Percentiles rank a stretch among this genome's conserved stretches.
Evolutionary conservation across 2,113 vertebrate species (phyloP).

Genomic region (Ibidorhyncha struthersii): DNA sequence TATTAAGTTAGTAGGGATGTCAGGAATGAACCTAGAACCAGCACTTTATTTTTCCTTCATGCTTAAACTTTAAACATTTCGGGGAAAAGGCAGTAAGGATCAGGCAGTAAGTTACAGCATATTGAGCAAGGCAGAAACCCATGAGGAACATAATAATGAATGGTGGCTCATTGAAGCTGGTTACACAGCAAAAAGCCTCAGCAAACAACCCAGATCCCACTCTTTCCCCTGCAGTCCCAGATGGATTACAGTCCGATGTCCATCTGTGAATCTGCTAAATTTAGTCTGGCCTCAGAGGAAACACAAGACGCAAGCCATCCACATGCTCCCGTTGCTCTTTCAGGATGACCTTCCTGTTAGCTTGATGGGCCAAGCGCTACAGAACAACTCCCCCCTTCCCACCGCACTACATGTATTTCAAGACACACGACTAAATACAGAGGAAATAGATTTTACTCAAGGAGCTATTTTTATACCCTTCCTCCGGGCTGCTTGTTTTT

Average conservation of each 20-base stretch:
- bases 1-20: background rate
- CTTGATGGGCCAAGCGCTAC: background rate
- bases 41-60: background rate
- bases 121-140: background rate
- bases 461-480: conserved; percentile 16
- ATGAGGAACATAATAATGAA: background rate
- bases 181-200: background rate
- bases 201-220: background rate
- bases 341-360: conserved; percentile 37
- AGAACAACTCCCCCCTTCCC: background rate
- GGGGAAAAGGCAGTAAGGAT: background rate
- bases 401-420: background rate
- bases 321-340: background rate
- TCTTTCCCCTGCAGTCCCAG: background rate
- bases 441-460: conserved; percentile 5
- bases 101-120: background rate
- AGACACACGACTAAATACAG: background rate
- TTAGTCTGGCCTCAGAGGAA: conserved; percentile 51
- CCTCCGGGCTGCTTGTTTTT: background rate
- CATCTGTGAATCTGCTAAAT: conserved; percentile 56
- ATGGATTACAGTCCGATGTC: background rate
- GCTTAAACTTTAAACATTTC: background rate
- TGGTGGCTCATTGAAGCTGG: background rate
- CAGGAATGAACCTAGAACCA: background rate
- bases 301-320: conserved; percentile 1